Evolutionary conservation across 2,888 invertebrate species (phyloP), one percentile per base, ranked within the genome.

Genomic region (Callyntrura sp.): DNA sequence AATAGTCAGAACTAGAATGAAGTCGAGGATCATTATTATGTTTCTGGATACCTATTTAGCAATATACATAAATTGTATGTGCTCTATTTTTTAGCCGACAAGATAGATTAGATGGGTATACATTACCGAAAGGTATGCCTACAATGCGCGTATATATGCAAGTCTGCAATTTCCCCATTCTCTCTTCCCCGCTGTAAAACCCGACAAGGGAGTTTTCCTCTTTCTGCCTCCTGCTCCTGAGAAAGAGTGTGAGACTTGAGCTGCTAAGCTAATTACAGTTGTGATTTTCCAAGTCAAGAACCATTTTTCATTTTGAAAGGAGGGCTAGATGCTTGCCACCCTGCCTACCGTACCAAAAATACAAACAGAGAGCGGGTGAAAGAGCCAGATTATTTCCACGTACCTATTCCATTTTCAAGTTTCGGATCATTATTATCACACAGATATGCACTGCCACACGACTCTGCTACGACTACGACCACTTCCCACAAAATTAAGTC

Each of bases 251-350:
- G 73, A 25, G 73, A 45, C 17, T 4, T 25, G 78, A 78, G 78
- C 78, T 78, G 70, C 78, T 78, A 88, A 88, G 88, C 88, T 88
- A 88, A 88, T 82, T 88, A 88, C 82, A 73, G 23, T 70, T 48
- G 60, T 88, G 88, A 88, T 88, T 88, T 82, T 82, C 82, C 82
- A 48, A 88, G 82, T 82, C 68, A 88, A 81, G 62, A 73, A 82
- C 88, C 88, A 88, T 88, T 88, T 88, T 88, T 88, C 82, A 88
- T 88, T 88, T 88, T 82, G 88, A 82, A 78, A 78, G 51, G 51
- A 51, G 51, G 55, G 17, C 51, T 55, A 55, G 35, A 35, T 35
- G 35, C 6, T 35, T 35, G 35, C 78, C 25, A 55, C 55, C 25
- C 2, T 48, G 28, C 23, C 25, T 25, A 25, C 35, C 51, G 6